Percentiles rank a stretch among this genome's conserved stretches.
phyloP scores from a whole-genome alignment of 1,140 invertebrate species.

The Panagrolaimus sp. region DNA sequence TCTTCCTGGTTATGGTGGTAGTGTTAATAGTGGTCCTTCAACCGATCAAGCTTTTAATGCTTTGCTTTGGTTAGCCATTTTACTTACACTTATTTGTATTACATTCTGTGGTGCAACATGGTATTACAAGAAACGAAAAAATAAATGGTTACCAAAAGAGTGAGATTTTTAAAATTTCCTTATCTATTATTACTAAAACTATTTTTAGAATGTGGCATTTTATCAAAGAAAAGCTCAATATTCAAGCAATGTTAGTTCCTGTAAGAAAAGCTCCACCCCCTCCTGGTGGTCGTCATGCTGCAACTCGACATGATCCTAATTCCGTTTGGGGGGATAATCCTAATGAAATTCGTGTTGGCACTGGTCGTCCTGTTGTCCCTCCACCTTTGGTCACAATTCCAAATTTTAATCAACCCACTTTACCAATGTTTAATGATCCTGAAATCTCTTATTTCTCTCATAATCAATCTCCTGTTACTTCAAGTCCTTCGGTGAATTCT shows the following conservation, averaged over 20 bases:
- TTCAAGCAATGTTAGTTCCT: slow-evolving; percentile 43
- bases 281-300: slow-evolving; percentile 21
- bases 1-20: slow-evolving; percentile 79
- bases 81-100: slow-evolving; percentile 30
- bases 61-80: slow-evolving; percentile 32
- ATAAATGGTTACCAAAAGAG: slow-evolving; percentile 47
- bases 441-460: not conserved
- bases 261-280: slow-evolving; percentile 52
- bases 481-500: not conserved
- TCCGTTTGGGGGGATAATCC: not conserved
- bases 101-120: slow-evolving; percentile 35
- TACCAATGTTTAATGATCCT: too few relatives aligned
- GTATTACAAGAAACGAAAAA: slow-evolving; percentile 34
- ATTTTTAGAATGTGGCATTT: slow-evolving; percentile 48
- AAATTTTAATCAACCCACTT: too few relatives aligned
- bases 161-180: slow-evolving; percentile 27
- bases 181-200: slow-evolving; percentile 9
- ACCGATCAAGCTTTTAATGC: slow-evolving; percentile 41
- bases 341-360: slow-evolving; percentile 2
- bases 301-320: not conserved
- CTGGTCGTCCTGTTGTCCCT: slow-evolving; percentile 8
- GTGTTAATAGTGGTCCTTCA: slow-evolving; percentile 82
- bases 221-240: slow-evolving; percentile 32
- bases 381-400: slow-evolving; percentile 18
- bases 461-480: not conserved